Percentiles rank a stretch among this genome's conserved stretches.
These are phyloP conservation scores for Oryzias javanicus DNA, from an alignment of 2,113 vertebrate species.

Conservation along the genomic window DNA sequence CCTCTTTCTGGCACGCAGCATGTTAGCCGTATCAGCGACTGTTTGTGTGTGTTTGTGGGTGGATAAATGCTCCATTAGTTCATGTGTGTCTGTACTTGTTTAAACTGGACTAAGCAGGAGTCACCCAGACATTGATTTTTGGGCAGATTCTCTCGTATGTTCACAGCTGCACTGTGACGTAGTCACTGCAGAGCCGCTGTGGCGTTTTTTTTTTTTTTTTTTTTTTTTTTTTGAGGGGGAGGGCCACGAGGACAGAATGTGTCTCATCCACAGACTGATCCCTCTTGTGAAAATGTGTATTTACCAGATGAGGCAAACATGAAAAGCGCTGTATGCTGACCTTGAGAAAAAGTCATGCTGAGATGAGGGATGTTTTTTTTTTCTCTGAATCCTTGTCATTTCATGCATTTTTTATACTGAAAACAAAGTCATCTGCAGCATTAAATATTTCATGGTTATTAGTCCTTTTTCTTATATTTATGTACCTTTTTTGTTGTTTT, in stretches of 20 bases:
- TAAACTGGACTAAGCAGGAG: slow-evolving; percentile 43
- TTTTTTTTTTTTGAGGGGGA: slow-evolving; percentile 20
- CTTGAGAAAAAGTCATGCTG: slow-evolving; percentile 47
- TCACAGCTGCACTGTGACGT: slow-evolving; percentile 46
- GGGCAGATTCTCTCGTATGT: slow-evolving; percentile 40
- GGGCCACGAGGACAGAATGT: slow-evolving; percentile 18
- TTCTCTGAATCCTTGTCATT: slow-evolving; percentile 1
- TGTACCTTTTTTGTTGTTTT: too few species aligned
- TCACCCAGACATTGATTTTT: slow-evolving; percentile 46
- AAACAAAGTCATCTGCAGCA: slow-evolving; percentile 1
- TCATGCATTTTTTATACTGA: slow-evolving; percentile 4
- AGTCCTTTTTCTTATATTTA: too few species aligned
- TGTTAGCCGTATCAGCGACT: slow-evolving; percentile 38
- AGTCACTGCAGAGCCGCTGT: slow-evolving; percentile 40
- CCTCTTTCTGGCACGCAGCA: slow-evolving; percentile 48
- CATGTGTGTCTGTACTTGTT: slow-evolving; percentile 18
- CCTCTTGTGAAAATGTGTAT: slow-evolving; percentile 51
- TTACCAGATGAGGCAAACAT: slow-evolving; percentile 43
- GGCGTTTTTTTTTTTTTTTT: not conserved
- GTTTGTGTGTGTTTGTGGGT: slow-evolving; percentile 12
- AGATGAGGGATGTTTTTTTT: slow-evolving; percentile 37
- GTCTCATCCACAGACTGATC: slow-evolving; percentile 35
- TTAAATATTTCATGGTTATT: not conserved
- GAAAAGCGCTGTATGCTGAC: slow-evolving; percentile 52
- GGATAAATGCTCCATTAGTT: slow-evolving; percentile 21